A percentile compares a stretch with the other conserved stretches of the same genome.
Conservation (phyloP, 2,888 invertebrate species). For the Stomorhina lunata region DNA sequence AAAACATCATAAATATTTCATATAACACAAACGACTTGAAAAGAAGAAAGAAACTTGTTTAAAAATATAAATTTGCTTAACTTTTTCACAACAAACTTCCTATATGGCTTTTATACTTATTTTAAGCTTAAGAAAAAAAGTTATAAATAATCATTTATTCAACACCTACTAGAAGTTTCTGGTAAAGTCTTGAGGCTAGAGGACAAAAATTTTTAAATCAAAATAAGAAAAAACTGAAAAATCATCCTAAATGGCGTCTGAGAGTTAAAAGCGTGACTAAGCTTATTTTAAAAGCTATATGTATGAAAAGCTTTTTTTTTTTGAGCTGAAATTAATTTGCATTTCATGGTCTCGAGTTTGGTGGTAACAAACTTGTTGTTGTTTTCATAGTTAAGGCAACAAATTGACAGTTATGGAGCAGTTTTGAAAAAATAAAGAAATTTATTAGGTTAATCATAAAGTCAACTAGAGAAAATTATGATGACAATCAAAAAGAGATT, state of each 20-base stretch:
- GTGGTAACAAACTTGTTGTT: no score
- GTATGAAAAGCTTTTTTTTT: not conserved
- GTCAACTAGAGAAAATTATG: conserved; percentile 10
- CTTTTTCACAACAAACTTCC: not conserved
- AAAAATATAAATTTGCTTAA: not conserved
- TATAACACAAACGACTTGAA: not conserved
- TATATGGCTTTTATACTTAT: conserved; percentile 11
- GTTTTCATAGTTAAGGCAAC: not conserved
- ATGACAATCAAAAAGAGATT: no score
- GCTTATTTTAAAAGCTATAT: not conserved
- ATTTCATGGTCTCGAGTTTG: not conserved
- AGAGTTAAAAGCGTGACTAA: conserved; percentile 47
- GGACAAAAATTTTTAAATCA: conserved; percentile 4
- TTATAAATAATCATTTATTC: conserved; percentile 52
- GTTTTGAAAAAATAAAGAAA: not conserved
- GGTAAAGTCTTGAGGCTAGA: not conserved
- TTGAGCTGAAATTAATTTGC: conserved; percentile 36
- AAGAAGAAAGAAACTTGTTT: conserved; percentile 27
- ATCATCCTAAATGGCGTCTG: conserved; percentile 49
- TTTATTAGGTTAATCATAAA: conserved; percentile 46
- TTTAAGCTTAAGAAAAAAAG: not conserved
- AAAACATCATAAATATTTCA: conserved; percentile 43
- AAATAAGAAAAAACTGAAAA: conserved; percentile 4
- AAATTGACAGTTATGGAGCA: conserved; percentile 51
- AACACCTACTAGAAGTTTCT: conserved; percentile 50